Conservation (phyloP, 2,113 vertebrate species). For the Naja naja region DNA sequence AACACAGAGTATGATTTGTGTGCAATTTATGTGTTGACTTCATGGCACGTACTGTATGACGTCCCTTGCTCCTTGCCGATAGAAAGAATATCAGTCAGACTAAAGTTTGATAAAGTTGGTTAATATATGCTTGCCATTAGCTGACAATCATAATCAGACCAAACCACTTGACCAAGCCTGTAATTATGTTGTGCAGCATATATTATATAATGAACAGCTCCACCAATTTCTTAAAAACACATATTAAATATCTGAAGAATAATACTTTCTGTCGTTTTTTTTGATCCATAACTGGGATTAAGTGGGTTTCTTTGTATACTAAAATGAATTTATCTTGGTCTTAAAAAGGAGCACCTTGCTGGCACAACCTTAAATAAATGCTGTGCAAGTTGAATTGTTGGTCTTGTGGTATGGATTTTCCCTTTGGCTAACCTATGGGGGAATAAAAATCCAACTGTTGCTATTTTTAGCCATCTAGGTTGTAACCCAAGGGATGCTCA, state of each 20-base stretch:
- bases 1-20: too few relatives aligned
- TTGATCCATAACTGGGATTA: neutral
- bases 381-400: conserved; percentile 14
- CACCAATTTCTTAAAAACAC: neutral
- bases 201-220: neutral
- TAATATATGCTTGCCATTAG: neutral
- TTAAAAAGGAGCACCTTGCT: neutral
- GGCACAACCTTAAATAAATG: neutral
- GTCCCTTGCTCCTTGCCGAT: too few relatives aligned
- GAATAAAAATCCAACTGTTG: conserved; percentile 19
- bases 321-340: neutral
- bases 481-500: neutral
- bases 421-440: neutral
- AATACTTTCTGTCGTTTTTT: neutral
- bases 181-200: neutral
- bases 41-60: too few relatives aligned
- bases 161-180: neutral
- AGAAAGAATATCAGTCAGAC: too few relatives aligned
- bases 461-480: conserved; percentile 10
- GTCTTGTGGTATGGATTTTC: neutral
- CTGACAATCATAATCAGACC: neutral
- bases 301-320: neutral
- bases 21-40: too few relatives aligned
- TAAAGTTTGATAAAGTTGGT: neutral
- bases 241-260: neutral